Conservation (phyloP, 2,113 vertebrate genomes). For the Athene cunicularia region DNA sequence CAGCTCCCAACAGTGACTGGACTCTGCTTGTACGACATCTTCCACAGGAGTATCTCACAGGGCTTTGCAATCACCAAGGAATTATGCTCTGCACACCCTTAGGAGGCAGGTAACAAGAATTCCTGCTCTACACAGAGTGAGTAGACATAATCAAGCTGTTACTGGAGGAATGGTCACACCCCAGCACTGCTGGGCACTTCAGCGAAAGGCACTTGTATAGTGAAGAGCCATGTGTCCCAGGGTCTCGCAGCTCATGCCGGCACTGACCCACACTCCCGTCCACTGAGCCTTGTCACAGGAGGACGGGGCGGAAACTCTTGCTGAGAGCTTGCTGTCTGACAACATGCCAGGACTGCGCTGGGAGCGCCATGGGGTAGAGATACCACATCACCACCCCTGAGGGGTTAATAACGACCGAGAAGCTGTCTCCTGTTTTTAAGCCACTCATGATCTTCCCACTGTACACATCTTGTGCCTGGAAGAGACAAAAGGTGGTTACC, state of each 20-base stretch:
- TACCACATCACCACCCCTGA: constrained; percentile 95
- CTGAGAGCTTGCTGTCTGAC: neutral
- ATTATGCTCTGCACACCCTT: neutral
- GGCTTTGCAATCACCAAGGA: neutral
- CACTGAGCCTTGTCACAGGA: neutral
- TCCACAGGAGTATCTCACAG: neutral
- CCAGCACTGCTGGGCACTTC: neutral
- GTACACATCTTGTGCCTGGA: constrained; percentile 82
- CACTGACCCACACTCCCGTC: neutral
- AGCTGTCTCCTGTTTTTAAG: constrained; percentile 75
- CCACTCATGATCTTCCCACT: constrained; percentile 14
- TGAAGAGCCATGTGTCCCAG: fast-evolving
- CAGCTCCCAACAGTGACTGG: neutral
- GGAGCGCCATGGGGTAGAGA: constrained; percentile 67
- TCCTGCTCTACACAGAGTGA: fast-evolving
- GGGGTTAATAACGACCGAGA: constrained; percentile 87
- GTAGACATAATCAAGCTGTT: neutral
- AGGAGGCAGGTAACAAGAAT: neutral
- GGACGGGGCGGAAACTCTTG: fast-evolving
- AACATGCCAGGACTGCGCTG: neutral
- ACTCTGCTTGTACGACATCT: neutral
- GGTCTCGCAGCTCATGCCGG: neutral
- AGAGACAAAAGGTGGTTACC: neutral
- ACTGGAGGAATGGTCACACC: neutral
- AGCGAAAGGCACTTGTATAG: neutral